phyloP scores from a whole-genome alignment of 2,113 vertebrate species.

The Dicrurus megarhynchus region DNA sequence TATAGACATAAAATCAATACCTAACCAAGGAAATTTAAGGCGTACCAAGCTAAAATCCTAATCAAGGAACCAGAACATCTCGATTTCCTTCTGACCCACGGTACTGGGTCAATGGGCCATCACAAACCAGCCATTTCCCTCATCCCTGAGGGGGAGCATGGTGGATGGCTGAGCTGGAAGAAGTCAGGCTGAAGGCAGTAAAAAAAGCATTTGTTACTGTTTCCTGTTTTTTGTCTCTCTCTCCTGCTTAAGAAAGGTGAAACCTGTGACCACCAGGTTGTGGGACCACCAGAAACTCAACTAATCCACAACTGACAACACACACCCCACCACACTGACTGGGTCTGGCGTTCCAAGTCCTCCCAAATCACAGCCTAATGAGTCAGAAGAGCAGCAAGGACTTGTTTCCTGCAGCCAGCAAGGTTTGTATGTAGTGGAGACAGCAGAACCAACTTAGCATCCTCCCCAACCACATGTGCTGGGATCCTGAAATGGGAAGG shows the following conservation, averaged over 20 bases:
- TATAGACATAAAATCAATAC: neutral
- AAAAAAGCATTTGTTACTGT: neutral
- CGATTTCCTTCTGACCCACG: neutral
- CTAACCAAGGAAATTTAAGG: neutral
- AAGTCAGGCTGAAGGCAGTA: neutral
- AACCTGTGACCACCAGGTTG: neutral
- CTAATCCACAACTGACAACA: neutral
- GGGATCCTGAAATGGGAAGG: neutral
- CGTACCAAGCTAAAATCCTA: neutral
- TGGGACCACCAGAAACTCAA: neutral
- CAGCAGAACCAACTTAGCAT: rapidly evolving
- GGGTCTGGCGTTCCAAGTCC: neutral
- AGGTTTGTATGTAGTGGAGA: rapidly evolving
- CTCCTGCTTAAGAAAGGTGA: neutral
- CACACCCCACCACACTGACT: too few species aligned
- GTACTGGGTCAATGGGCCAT: neutral
- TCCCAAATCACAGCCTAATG: neutral
- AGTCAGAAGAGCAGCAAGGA: neutral
- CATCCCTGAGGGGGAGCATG: neutral
- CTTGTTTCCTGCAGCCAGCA: neutral
- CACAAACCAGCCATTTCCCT: neutral
- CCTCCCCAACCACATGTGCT: rapidly evolving
- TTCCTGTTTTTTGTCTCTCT: neutral
- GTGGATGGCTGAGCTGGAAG: neutral
- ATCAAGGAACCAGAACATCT: neutral